Percentiles rank a stretch among this genome's conserved stretches.
Conservation (phyloP, 2,797 vertebrate genomes). For the Muscicapa striata region DNA sequence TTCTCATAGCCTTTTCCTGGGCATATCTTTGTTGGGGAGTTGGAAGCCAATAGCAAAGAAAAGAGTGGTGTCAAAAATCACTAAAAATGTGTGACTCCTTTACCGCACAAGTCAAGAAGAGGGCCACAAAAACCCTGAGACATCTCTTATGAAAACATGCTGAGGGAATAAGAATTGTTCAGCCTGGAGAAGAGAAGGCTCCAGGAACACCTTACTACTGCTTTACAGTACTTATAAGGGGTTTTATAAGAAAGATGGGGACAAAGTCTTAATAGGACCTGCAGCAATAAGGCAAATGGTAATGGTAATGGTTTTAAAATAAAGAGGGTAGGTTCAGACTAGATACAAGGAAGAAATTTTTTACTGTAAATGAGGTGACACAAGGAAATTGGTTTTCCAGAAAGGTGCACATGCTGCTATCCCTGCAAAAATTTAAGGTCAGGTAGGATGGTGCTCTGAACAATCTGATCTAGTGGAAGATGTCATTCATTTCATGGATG, state of each 20-base stretch:
- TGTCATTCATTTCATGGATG: too few relatives aligned
- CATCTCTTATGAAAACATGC: not conserved
- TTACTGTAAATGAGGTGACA: not conserved
- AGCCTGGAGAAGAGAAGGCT: not conserved
- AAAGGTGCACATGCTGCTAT: too few relatives aligned
- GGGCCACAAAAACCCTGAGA: not conserved
- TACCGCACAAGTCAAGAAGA: not conserved
- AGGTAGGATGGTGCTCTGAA: not conserved
- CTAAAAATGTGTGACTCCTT: not conserved
- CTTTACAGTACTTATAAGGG: not conserved
- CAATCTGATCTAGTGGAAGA: not conserved
- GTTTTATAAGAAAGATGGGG: not conserved
- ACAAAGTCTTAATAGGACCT: not conserved
- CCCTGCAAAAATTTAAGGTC: not conserved
- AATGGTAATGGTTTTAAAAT: not conserved
- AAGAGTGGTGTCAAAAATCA: not conserved
- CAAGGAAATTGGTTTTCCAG: not conserved
- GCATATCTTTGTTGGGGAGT: not conserved
- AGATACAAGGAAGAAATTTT: not conserved
- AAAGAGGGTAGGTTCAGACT: not conserved
- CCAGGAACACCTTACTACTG: not conserved
- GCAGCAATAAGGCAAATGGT: not conserved
- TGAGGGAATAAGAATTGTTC: not conserved
- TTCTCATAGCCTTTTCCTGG: not conserved
- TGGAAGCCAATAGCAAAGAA: not conserved